These are phyloP conservation scores for Megalops atlanticus DNA, from an alignment of 2,113 vertebrate species.

Conservation along the genomic window DNA sequence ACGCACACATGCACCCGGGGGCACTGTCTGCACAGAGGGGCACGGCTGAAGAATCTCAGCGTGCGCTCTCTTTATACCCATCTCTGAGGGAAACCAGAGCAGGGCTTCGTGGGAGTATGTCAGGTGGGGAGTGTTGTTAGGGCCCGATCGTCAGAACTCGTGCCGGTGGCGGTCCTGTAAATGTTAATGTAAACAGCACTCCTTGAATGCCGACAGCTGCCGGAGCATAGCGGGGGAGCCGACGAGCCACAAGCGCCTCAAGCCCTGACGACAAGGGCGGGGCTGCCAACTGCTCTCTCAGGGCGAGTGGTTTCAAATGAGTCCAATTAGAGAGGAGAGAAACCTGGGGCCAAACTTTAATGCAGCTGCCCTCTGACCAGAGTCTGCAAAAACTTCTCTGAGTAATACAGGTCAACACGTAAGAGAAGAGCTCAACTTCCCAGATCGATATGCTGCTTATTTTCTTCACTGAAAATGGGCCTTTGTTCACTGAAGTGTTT, in stretches of 20 bases:
- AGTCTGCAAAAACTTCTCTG: background rate
- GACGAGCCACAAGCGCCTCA: background rate
- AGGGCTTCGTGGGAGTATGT: background rate
- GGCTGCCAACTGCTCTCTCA: background rate
- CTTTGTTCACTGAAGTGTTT: background rate
- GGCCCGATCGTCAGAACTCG: background rate
- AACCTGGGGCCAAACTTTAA: background rate
- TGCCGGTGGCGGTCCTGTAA: background rate
- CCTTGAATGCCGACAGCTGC: conserved; percentile 1
- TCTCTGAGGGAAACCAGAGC: background rate
- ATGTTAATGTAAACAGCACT: background rate
- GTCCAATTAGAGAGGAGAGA: background rate
- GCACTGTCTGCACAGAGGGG: background rate
- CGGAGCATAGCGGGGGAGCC: background rate
- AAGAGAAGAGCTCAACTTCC: background rate
- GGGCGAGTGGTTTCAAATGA: background rate
- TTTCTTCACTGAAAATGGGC: no score
- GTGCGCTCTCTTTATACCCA: background rate
- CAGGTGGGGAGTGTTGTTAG: background rate
- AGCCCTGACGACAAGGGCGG: background rate
- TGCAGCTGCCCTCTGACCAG: background rate
- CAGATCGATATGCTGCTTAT: background rate
- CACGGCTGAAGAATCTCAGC: background rate
- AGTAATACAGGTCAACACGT: background rate
- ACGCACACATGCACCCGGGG: background rate